Conservation (phyloP, 1,140 invertebrate species). For the Dendrolimus kikuchii region DNA sequence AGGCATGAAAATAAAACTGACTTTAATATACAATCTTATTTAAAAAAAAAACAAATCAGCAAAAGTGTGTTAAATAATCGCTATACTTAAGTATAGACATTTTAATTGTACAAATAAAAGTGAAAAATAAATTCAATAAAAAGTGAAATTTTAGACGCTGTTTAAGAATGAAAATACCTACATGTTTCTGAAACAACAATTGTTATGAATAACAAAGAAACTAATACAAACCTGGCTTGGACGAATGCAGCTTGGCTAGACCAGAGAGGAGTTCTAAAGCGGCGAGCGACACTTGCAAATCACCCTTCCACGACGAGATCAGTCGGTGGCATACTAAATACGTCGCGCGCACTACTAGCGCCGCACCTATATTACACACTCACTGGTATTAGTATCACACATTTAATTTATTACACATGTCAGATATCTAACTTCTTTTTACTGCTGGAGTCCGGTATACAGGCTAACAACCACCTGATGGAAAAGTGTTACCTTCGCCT, state of each 20-base stretch:
- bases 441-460: too few relatives aligned
- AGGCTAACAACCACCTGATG: too few relatives aligned
- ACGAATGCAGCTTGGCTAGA: slow-evolving; percentile 88
- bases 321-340: slow-evolving; percentile 95
- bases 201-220: background rate
- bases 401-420: background rate
- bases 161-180: too few relatives aligned
- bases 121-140: too few relatives aligned
- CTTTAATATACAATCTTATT: too few relatives aligned
- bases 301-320: slow-evolving; percentile 96
- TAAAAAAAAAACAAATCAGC: slow-evolving; percentile 1
- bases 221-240: slow-evolving; percentile 82
- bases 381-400: background rate
- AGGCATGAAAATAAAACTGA: slow-evolving; percentile 29
- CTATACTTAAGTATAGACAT: too few relatives aligned
- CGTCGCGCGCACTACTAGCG: slow-evolving; percentile 91
- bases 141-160: too few relatives aligned
- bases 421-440: too few relatives aligned
- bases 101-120: too few relatives aligned
- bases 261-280: slow-evolving; percentile 93
- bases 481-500: too few relatives aligned
- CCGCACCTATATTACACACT: slow-evolving; percentile 75
- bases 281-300: slow-evolving; percentile 95
- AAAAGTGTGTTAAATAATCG: background rate
- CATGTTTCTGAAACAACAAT: background rate